Conservation (phyloP, 2,888 invertebrate genomes). For the Augiades crinisus region DNA sequence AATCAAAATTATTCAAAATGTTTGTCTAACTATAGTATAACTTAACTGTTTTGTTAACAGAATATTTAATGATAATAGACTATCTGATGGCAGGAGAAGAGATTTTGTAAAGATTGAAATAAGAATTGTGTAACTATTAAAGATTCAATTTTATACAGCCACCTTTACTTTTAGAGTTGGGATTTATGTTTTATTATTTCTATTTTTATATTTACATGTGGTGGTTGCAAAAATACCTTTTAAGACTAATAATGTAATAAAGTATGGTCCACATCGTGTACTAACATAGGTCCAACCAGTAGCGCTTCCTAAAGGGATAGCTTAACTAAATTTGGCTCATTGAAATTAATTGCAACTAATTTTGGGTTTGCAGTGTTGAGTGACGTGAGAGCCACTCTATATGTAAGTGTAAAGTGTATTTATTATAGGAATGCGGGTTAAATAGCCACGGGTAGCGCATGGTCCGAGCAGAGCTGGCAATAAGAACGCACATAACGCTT, state of each 20-base stretch:
- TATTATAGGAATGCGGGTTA: constrained; percentile 70
- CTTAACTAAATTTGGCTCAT: constrained; percentile 53
- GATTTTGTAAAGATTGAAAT: constrained; percentile 8
- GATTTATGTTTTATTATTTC: neutral
- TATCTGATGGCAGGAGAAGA: constrained; percentile 8
- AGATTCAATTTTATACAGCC: neutral
- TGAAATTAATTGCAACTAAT: constrained; percentile 69
- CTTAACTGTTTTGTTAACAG: no score
- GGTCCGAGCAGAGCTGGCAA: constrained; percentile 62
- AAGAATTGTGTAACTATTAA: neutral
- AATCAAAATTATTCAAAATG: neutral
- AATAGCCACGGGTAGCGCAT: constrained; percentile 77
- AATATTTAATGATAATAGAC: no score
- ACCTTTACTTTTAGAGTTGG: neutral
- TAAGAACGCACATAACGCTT: constrained; percentile 69
- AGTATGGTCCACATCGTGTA: constrained; percentile 34
- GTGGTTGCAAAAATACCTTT: constrained; percentile 12
- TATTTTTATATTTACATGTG: constrained; percentile 6
- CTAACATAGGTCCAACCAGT: constrained; percentile 43
- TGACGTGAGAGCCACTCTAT: constrained; percentile 70
- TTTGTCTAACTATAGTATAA: no score
- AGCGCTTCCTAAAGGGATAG: constrained; percentile 52
- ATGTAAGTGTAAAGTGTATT: constrained; percentile 74
- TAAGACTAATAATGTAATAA: constrained; percentile 22
- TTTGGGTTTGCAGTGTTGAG: constrained; percentile 80